Conservation (phyloP, 2,888 invertebrate genomes). For the Lomographa bimaculata region DNA sequence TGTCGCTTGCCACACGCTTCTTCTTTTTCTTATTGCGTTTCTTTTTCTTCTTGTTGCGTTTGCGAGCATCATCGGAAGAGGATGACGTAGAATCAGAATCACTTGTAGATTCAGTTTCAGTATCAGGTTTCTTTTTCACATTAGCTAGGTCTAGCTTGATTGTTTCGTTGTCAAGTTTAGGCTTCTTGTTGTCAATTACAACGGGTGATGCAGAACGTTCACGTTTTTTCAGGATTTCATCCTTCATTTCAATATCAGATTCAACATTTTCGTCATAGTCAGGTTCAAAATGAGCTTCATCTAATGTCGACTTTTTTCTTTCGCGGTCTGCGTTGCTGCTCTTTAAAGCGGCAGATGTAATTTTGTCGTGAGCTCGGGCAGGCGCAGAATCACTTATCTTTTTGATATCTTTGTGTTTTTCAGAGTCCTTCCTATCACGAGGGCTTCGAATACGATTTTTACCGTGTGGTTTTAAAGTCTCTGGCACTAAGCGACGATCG, state of each 20-base stretch:
- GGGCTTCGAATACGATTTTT: constrained; percentile 49
- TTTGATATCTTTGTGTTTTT: constrained; percentile 59
- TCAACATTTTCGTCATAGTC: constrained; percentile 87
- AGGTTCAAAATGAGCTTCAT: constrained; percentile 89
- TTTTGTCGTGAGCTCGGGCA: constrained; percentile 44
- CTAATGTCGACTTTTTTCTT: constrained; percentile 86
- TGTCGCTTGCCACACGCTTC: constrained; percentile 84
- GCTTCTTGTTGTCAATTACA: constrained; percentile 58
- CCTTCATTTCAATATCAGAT: constrained; percentile 85
- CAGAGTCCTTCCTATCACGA: constrained; percentile 49
- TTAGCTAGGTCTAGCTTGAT: constrained; percentile 76
- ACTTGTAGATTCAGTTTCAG: constrained; percentile 71
- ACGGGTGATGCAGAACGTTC: constrained; percentile 60
- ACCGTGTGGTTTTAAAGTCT: constrained; percentile 50
- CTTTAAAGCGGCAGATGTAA: constrained; percentile 37
- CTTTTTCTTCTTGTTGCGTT: constrained; percentile 85
- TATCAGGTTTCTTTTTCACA: constrained; percentile 75
- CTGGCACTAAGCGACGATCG: constrained; percentile 53
- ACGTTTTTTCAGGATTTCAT: constrained; percentile 70
- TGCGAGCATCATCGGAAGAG: constrained; percentile 79
- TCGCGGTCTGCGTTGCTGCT: constrained; percentile 59
- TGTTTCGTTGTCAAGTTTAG: constrained; percentile 65
- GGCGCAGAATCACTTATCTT: constrained; percentile 38
- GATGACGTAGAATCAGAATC: constrained; percentile 78
- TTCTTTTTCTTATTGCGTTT: constrained; percentile 85